phyloP scores from a whole-genome alignment of 2,113 vertebrate genomes.

The Trematocara macrostoma region DNA sequence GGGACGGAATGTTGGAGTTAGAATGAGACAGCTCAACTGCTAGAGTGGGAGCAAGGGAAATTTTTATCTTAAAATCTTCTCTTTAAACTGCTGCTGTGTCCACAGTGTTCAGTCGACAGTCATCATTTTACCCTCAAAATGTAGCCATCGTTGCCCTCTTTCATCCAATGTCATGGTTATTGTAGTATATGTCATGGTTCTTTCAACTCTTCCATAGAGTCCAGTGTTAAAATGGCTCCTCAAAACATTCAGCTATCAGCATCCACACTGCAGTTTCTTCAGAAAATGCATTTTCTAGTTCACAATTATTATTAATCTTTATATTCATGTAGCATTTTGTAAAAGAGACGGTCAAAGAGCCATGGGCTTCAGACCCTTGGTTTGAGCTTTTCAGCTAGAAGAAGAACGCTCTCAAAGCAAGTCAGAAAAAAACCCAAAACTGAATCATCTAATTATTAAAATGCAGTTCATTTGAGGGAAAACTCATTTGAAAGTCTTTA shows the following conservation, averaged over 20 bases:
- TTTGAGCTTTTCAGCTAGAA: not conserved
- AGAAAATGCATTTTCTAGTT: not conserved
- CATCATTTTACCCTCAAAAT: not conserved
- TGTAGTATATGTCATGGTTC: not conserved
- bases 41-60: too few species aligned
- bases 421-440: fast-evolving
- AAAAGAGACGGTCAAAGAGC: not conserved
- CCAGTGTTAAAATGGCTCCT: not conserved
- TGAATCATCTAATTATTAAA: not conserved
- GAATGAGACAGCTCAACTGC: too few species aligned
- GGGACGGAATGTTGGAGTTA: too few species aligned
- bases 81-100: too few species aligned
- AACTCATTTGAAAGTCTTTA: not conserved
- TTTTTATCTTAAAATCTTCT: too few species aligned
- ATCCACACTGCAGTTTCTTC: not conserved
- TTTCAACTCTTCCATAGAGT: not conserved
- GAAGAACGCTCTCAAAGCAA: not conserved
- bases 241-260: not conserved
- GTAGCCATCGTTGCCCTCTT: not conserved
- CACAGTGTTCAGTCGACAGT: not conserved
- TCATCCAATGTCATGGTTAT: not conserved
- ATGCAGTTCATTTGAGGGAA: not conserved
- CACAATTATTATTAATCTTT: not conserved
- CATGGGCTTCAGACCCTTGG: not conserved
- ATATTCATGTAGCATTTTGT: not conserved